These are phyloP conservation scores for Cygnus atratus DNA, from an alignment of 2,113 vertebrate species.

Conservation along the genomic window DNA sequence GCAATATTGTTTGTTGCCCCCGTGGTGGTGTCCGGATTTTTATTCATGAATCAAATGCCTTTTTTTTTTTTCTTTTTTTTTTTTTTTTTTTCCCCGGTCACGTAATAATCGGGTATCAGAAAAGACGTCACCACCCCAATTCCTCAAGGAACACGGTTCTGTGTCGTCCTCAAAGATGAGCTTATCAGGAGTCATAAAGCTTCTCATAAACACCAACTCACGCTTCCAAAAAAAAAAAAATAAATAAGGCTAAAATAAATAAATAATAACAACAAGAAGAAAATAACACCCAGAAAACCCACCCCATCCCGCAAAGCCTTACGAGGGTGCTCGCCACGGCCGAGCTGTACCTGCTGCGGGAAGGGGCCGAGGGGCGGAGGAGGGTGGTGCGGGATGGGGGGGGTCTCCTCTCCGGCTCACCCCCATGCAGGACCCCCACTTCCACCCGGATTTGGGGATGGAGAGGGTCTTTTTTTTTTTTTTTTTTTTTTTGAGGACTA, in stretches of 20 bases:
- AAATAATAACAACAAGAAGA: not conserved
- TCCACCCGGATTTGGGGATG: not conserved
- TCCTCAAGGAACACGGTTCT: slow-evolving; percentile 93
- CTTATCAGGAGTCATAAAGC: slow-evolving; percentile 86
- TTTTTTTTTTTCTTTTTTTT: slow-evolving; percentile 84
- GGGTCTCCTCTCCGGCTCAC: no score
- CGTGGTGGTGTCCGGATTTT: slow-evolving; percentile 88
- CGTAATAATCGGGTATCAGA: slow-evolving; percentile 93
- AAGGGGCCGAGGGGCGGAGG: not conserved
- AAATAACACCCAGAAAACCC: not conserved
- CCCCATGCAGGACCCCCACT: not conserved
- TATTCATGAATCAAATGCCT: slow-evolving; percentile 88
- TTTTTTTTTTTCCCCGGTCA: slow-evolving; percentile 81
- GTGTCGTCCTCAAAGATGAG: slow-evolving; percentile 90
- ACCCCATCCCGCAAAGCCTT: not conserved
- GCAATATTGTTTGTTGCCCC: slow-evolving; percentile 85
- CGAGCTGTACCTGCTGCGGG: not conserved
- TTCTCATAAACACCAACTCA: slow-evolving; percentile 84
- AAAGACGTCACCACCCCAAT: slow-evolving; percentile 95
- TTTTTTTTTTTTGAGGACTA: not conserved
- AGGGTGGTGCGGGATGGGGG: not conserved
- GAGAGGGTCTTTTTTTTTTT: not conserved
- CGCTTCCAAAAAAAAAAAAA: slow-evolving; percentile 25
- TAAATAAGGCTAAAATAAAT: not conserved
- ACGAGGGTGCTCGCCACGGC: not conserved